A percentile compares a stretch with the other conserved stretches of the same genome.
Conservation (phyloP, 92 coral and sea anemone genomes). For the Micromussa lordhowensis region DNA sequence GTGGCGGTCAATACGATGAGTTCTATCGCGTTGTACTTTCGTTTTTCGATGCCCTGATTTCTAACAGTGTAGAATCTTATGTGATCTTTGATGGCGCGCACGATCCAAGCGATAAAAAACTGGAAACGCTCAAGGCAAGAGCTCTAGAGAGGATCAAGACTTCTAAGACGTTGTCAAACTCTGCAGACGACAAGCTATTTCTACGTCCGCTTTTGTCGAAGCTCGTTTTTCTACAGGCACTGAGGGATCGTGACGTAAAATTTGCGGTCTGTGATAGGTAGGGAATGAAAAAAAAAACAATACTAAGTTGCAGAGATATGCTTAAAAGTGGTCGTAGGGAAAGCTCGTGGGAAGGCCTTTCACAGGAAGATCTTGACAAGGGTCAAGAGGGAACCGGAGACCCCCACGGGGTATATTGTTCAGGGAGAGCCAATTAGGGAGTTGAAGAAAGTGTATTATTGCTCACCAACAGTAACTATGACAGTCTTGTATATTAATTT, state of each 20-base stretch:
- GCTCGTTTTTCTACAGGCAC: slow-evolving; percentile 62
- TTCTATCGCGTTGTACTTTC: slow-evolving; percentile 55
- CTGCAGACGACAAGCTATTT: not conserved
- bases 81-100: slow-evolving; percentile 87
- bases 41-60: slow-evolving; percentile 72
- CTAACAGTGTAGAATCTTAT: slow-evolving; percentile 62
- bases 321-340: not conserved
- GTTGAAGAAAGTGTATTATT: not conserved
- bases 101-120: slow-evolving; percentile 75
- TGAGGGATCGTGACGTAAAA: slow-evolving; percentile 49
- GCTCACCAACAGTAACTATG: not conserved
- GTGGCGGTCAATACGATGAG: slow-evolving; percentile 87
- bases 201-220: slow-evolving; percentile 68
- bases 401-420: not conserved
- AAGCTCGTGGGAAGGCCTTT: not conserved
- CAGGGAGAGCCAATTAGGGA: not conserved
- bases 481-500: too few relatives aligned
- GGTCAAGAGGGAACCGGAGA: too few relatives aligned
- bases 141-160: slow-evolving; percentile 40
- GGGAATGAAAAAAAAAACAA: slow-evolving; percentile 17
- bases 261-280: slow-evolving; percentile 92
- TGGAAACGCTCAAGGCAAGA: slow-evolving; percentile 62
- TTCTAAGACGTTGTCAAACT: slow-evolving; percentile 48
- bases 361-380: not conserved
- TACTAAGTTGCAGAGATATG: not conserved